Evolutionary conservation across 2,113 vertebrate species (phyloP).

Genomic region (Tragelaphus scriptus): DNA sequence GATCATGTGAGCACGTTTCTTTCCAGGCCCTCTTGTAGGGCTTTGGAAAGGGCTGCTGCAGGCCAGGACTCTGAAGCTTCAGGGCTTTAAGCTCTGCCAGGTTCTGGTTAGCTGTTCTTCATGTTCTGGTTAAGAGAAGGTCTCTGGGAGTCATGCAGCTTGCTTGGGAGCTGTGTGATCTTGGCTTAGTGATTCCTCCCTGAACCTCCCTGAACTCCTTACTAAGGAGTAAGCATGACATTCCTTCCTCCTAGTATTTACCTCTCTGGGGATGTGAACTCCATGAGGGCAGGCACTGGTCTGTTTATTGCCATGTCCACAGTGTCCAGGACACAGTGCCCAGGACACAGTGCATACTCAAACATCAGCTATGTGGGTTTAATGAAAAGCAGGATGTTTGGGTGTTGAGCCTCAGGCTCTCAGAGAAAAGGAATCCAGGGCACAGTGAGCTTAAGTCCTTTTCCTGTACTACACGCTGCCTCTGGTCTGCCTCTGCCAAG

Average conservation of each 20-base stretch:
- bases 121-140: background rate
- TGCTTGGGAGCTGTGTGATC: background rate
- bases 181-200: background rate
- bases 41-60: background rate
- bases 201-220: background rate
- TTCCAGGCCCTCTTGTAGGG: background rate
- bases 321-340: background rate
- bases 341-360: background rate
- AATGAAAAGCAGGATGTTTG: background rate
- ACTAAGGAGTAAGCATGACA: background rate
- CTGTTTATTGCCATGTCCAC: background rate
- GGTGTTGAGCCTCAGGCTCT: background rate
- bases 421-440: slow-evolving; percentile 2
- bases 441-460: background rate
- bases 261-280: background rate
- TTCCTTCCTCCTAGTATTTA: background rate
- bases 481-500: background rate
- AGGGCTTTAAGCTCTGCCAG: background rate
- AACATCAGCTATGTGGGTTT: background rate
- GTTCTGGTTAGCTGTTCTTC: background rate
- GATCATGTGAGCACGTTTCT: background rate
- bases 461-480: background rate
- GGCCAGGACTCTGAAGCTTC: background rate
- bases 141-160: background rate
- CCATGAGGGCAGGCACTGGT: background rate